These are phyloP conservation scores for Morone chrysops DNA, from an alignment of 2,113 vertebrate species.

Conservation along the genomic window DNA sequence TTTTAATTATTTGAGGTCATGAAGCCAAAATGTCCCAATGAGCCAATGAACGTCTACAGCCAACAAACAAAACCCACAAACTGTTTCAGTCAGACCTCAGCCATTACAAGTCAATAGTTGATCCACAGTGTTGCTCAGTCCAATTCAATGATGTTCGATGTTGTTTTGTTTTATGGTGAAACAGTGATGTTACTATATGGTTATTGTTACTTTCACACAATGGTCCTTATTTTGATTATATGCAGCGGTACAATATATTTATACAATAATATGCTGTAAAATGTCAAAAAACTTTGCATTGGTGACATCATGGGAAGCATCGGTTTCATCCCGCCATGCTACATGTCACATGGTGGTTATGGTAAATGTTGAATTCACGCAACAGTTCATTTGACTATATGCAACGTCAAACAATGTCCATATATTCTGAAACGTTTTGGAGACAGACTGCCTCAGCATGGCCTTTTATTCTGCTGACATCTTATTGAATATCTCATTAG, in stretches of 20 bases:
- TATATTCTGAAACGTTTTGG: conserved; percentile 44
- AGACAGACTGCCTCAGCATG: conserved; percentile 60
- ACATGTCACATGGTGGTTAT: conserved; percentile 38
- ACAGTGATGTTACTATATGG: conserved; percentile 66
- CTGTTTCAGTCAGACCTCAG: conserved; percentile 41
- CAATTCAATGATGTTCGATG: conserved; percentile 64
- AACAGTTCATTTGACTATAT: conserved; percentile 56
- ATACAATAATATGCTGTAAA: conserved; percentile 61
- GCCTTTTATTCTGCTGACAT: conserved; percentile 60
- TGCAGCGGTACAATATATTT: conserved; percentile 49
- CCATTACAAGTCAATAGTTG: conserved; percentile 37
- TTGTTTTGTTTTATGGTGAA: conserved; percentile 74
- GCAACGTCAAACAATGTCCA: conserved; percentile 48
- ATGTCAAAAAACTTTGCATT: conserved; percentile 55
- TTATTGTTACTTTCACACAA: conserved; percentile 66
- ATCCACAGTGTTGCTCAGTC: conserved; percentile 64
- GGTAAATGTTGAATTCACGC: conserved; percentile 54
- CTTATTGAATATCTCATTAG: conserved; percentile 62
- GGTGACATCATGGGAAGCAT: conserved; percentile 48
- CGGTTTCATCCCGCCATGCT: conserved; percentile 39
- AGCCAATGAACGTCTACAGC: conserved; percentile 46
- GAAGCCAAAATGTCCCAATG: conserved; percentile 52
- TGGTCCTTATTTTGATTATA: conserved; percentile 57
- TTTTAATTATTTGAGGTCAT: conserved; percentile 25
- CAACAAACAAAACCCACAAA: conserved; percentile 42